Base-by-base conservation (phyloP, 2,888 invertebrate genomes). In the Blera fallax region DNA sequence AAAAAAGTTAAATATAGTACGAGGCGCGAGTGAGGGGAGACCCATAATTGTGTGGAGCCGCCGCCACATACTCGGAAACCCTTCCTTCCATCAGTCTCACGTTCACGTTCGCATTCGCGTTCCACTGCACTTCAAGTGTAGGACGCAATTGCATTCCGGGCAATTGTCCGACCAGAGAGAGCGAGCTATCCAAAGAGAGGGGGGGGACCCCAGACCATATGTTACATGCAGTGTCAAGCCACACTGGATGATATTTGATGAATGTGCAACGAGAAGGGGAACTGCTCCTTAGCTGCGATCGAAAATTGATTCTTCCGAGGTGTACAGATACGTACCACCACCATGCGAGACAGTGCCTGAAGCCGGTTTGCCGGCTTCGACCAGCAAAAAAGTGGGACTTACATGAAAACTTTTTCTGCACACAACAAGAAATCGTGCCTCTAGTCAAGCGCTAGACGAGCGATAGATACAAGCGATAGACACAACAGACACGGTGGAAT, bases 121-220 rank as follows among this genome's bases (percentile, higher is more conserved):
- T 81, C 76, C 76, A 85, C 67, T 76, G 76, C 85, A 77, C 72
- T 81, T 76, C 72, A 74, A 77, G 85, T 80, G 85, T 85, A 85
- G 85, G 85, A 80, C 76, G 85, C 72, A 85, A 85, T 85, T 85
- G 85, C 85, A 85, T 85, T 81, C 81, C 76, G 74, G 52, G 40
- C 76, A 73, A 67, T 81, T 85, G 81, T 27, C 60, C 54, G 52
- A 67, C 67, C 72, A 58, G 52, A 43, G 74, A 45, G 62, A 56
- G 37, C 16, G 24, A 18, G 43, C 10, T 24, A 64, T 16, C 45
- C 34, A 29, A 58, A 34, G 45, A 43, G 62, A 7, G 10, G 27
- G 60, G 37, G n/a, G 37, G 21, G 14, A 3, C 8, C 45, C 45
- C 72, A 62, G 24, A 72, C 85, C 81, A 85, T 80, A 81, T 81